Evolutionary conservation across 2,797 vertebrate species (phyloP).

Genomic region (Anguilla obscura): DNA sequence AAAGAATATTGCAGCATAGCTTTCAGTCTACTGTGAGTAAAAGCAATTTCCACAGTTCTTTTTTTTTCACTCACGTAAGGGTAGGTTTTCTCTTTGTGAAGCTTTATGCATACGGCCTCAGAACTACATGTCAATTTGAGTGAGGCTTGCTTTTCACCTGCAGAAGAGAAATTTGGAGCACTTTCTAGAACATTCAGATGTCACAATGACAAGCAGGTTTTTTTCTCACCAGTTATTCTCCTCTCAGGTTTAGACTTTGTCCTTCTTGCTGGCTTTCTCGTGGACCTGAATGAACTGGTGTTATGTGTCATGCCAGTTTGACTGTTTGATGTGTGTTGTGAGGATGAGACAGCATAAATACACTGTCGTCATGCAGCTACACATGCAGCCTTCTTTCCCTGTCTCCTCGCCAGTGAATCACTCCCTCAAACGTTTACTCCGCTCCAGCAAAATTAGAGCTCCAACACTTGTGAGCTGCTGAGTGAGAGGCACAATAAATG

Average conservation of each 20-base stretch:
- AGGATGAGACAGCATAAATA: not conserved
- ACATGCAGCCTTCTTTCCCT: not conserved
- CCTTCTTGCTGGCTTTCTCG: not conserved
- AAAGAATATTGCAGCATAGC: too few species aligned
- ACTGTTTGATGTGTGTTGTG: not conserved
- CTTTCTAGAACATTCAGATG: not conserved
- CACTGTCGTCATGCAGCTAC: not conserved
- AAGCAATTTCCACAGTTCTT: too few species aligned
- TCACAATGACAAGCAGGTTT: not conserved
- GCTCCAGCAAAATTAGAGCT: not conserved
- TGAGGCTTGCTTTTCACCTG: not conserved
- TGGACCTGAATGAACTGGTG: not conserved
- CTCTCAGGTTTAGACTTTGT: not conserved
- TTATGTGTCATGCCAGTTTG: not conserved
- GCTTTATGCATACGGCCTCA: slow-evolving; percentile 20
- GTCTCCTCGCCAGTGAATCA: not conserved
- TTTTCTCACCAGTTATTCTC: not conserved
- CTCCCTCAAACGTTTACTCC: not conserved
- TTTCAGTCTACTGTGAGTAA: too few species aligned
- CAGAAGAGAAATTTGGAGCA: not conserved
- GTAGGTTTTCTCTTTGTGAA: slow-evolving; percentile 48
- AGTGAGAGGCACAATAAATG: not conserved
- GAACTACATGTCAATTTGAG: not conserved
- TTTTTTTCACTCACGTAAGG: not conserved
- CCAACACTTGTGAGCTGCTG: not conserved